Evolutionary conservation across 2,113 vertebrate species (phyloP).

Genomic region (Ia io): DNA sequence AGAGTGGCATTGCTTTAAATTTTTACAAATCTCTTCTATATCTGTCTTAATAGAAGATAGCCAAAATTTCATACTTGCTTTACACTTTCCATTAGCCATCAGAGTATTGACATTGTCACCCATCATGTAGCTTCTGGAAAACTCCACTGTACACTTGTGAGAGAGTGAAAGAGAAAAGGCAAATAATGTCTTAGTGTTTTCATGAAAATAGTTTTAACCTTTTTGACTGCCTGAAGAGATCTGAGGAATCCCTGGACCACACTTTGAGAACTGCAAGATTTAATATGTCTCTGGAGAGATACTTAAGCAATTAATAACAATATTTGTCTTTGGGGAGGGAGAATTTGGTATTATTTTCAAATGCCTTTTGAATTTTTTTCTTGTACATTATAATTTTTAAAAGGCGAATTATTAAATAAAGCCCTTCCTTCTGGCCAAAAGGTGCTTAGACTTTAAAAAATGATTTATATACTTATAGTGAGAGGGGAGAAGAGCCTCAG

Average conservation of each 20-base stretch:
- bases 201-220: background rate
- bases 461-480: background rate
- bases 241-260: background rate
- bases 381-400: background rate
- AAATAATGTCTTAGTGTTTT: background rate
- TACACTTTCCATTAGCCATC: background rate
- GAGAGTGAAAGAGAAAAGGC: background rate
- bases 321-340: background rate
- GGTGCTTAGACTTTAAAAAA: background rate
- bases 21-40: background rate
- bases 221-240: background rate
- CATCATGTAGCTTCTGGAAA: background rate
- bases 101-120: background rate
- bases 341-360: background rate
- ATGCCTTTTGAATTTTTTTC: slow-evolving; percentile 6
- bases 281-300: background rate
- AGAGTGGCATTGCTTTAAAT: background rate
- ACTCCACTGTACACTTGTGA: background rate
- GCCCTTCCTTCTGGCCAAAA: background rate
- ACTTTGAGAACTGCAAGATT: background rate
- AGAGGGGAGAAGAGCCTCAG: background rate
- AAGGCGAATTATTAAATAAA: slow-evolving; percentile 17
- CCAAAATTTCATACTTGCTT: background rate
- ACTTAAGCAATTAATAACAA: background rate
- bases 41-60: background rate